Evolutionary conservation across 1,140 invertebrate species (phyloP).

Genomic region (Caerostris extrusa): DNA sequence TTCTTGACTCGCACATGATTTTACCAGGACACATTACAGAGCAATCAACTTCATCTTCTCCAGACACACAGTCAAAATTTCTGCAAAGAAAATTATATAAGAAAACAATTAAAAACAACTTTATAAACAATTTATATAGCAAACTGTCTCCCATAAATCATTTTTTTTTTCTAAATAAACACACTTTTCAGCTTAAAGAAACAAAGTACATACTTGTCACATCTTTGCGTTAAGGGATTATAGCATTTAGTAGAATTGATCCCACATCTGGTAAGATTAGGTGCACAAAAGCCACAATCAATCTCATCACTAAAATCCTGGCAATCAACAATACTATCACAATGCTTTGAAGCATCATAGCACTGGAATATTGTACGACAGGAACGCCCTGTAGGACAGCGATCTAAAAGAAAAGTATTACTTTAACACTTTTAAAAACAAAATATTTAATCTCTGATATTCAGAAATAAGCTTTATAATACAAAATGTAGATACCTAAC

Average conservation of each 20-base stretch:
- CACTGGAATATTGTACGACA: constrained; percentile 89
- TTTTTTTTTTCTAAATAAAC: not conserved
- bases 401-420: constrained; percentile 42
- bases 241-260: constrained; percentile 75
- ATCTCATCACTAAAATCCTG: constrained; percentile 91
- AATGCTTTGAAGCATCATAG: constrained; percentile 88
- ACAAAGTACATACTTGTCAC: constrained; percentile 71
- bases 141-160: not conserved
- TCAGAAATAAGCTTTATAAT: too few species aligned
- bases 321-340: constrained; percentile 93
- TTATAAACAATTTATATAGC: not conserved
- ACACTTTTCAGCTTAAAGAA: not conserved
- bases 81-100: constrained; percentile 84
- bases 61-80: constrained; percentile 90
- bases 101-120: not conserved
- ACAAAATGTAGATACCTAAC: too few species aligned
- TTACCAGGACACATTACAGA: constrained; percentile 83
- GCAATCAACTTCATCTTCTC: constrained; percentile 92
- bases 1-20: constrained; percentile 79
- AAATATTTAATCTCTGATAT: too few species aligned
- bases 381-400: constrained; percentile 86
- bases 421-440: not conserved
- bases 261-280: constrained; percentile 75
- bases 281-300: constrained; percentile 78
- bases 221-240: constrained; percentile 77